Evolutionary conservation across 2,888 invertebrate species (phyloP).

Genomic region (Drosophila prostipennis): DNA sequence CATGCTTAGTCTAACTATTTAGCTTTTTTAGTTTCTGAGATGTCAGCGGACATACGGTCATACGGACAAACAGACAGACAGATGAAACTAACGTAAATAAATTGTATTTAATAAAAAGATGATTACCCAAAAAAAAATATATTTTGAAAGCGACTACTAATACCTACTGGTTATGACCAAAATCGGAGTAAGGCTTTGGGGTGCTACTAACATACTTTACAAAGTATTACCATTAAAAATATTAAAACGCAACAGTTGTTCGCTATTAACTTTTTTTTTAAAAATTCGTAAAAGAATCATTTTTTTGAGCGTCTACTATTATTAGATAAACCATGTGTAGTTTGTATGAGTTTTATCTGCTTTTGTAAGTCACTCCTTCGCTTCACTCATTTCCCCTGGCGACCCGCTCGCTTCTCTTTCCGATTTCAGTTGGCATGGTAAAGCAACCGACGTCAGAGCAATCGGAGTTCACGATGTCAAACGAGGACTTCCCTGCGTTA

Average conservation of each 20-base stretch:
- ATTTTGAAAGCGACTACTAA: too few relatives aligned
- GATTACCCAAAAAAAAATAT: too few relatives aligned
- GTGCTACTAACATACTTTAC: neutral
- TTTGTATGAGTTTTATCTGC: neutral
- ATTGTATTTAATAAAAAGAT: too few relatives aligned
- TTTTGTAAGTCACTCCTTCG: slow-evolving; percentile 4
- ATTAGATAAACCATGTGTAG: neutral
- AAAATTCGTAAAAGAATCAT: neutral
- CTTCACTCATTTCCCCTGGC: slow-evolving; percentile 15
- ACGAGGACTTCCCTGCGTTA: slow-evolving; percentile 99
- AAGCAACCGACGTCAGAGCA: slow-evolving; percentile 96
- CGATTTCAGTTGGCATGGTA: slow-evolving; percentile 93
- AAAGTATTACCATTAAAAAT: neutral
- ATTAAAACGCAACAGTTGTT: neutral
- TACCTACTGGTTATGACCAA: too few relatives aligned
- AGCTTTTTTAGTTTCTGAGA: too few relatives aligned
- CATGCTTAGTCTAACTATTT: too few relatives aligned
- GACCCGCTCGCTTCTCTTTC: slow-evolving; percentile 18
- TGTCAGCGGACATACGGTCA: too few relatives aligned
- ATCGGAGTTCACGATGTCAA: slow-evolving; percentile 98
- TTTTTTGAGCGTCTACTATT: neutral
- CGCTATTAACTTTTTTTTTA: neutral
- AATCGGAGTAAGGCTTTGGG: neutral
- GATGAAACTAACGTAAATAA: too few relatives aligned
- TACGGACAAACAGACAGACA: too few relatives aligned